Evolutionary conservation across 2,888 invertebrate genomes (phyloP).

Genomic region (Aspidiotus destructor): DNA sequence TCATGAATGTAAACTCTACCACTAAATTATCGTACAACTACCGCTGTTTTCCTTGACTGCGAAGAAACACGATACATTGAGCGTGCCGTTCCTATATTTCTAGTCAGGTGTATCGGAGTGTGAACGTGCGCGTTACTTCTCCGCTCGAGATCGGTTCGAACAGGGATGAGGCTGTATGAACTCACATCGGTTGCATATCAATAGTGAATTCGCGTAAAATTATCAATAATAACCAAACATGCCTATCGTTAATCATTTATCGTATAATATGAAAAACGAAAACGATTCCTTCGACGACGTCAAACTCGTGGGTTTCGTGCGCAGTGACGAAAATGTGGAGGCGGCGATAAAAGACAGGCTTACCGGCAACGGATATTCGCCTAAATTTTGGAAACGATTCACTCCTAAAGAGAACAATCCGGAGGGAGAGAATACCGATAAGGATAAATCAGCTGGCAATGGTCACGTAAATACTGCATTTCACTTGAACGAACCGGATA

Average conservation of each 20-base stretch:
- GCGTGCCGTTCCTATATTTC: too few relatives aligned
- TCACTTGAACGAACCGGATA: conserved; percentile 3
- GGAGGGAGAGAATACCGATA: conserved; percentile 1
- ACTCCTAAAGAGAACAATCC: background rate
- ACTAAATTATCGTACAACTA: too few relatives aligned
- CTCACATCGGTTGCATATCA: too few relatives aligned
- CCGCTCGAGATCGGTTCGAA: too few relatives aligned
- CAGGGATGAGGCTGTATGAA: too few relatives aligned
- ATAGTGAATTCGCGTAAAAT: too few relatives aligned
- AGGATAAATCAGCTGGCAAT: background rate
- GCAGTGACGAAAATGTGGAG: conserved; percentile 29
- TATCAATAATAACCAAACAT: background rate
- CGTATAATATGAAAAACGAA: conserved; percentile 37
- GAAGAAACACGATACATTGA: too few relatives aligned
- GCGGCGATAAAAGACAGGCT: conserved; percentile 21
- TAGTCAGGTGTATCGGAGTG: too few relatives aligned
- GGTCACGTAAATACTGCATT: conserved; percentile 19
- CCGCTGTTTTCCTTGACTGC: too few relatives aligned
- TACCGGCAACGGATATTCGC: conserved; percentile 19
- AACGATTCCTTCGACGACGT: conserved; percentile 36
- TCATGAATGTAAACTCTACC: too few relatives aligned
- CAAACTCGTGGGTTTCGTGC: conserved; percentile 35
- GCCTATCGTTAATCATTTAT: conserved; percentile 32
- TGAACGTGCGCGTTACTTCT: too few relatives aligned
- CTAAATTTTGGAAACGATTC: conserved; percentile 10